These are phyloP conservation scores for Nyctibius bracteatus DNA, from an alignment of 2,113 vertebrate genomes.

Conservation along the genomic window DNA sequence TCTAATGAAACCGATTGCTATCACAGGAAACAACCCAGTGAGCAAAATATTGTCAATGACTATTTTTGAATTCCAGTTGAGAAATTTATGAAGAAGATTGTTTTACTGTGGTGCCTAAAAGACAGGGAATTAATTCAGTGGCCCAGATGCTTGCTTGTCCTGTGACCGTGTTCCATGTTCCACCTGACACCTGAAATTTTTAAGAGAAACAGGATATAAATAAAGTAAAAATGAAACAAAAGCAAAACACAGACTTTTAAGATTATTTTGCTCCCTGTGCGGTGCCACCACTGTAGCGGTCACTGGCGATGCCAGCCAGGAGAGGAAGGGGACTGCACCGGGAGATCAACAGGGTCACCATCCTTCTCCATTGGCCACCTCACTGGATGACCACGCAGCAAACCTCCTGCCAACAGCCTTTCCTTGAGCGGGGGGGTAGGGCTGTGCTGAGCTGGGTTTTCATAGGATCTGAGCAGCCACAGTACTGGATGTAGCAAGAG, in stretches of 20 bases:
- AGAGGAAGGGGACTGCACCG: background rate
- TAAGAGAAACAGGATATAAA: background rate
- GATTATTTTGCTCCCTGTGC: background rate
- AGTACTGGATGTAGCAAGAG: background rate
- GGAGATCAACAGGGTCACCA: background rate
- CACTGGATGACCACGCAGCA: background rate
- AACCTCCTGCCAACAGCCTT: background rate
- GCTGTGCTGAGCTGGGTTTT: background rate
- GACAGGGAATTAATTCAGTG: background rate
- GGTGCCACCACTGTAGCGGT: rapidly evolving
- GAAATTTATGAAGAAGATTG: background rate
- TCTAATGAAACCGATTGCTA: background rate
- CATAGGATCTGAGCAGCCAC: background rate
- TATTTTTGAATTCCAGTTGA: background rate
- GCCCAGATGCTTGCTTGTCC: background rate
- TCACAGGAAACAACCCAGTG: background rate
- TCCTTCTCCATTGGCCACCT: background rate
- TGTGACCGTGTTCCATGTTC: background rate
- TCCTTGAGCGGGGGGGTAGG: background rate
- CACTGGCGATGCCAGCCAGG: rapidly evolving
- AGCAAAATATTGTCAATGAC: background rate
- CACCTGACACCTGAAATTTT: background rate
- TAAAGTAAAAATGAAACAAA: background rate
- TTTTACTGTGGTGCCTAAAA: background rate
- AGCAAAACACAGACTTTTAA: background rate